Evolutionary conservation across 1,140 invertebrate genomes (phyloP).

Genomic region (Panagrolaimus sp.): DNA sequence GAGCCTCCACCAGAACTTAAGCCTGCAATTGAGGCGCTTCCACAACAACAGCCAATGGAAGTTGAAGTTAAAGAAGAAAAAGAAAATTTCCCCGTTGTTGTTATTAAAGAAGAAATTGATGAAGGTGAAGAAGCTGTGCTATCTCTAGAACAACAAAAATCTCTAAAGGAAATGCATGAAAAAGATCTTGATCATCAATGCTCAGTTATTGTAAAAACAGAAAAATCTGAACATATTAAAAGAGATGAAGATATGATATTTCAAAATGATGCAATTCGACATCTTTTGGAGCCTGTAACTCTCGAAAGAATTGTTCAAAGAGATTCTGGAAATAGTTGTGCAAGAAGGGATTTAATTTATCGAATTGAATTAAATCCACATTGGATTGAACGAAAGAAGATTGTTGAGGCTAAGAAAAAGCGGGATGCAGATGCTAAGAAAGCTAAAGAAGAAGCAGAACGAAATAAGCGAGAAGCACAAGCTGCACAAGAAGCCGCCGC

Average conservation of each 20-base stretch:
- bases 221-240: not conserved
- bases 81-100: not conserved
- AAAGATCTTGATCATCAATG: not conserved
- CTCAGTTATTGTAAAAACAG: not conserved
- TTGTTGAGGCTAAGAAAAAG: too few species aligned
- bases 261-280: too few species aligned
- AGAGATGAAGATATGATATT: not conserved
- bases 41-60: not conserved
- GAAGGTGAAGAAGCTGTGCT: not conserved
- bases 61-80: constrained; percentile 10
- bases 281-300: not conserved
- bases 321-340: not conserved
- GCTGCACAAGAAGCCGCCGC: not conserved
- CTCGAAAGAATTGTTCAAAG: not conserved
- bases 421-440: not conserved
- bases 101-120: constrained; percentile 8
- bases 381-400: not conserved
- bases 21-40: not conserved
- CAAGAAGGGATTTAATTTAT: not conserved
- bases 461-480: not conserved
- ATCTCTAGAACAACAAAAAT: not conserved
- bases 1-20: not conserved
- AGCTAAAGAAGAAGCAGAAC: not conserved
- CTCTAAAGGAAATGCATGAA: not conserved
- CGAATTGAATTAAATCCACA: not conserved